phyloP scores from a whole-genome alignment of 2,113 vertebrate genomes.

The Pedionomus torquatus region DNA sequence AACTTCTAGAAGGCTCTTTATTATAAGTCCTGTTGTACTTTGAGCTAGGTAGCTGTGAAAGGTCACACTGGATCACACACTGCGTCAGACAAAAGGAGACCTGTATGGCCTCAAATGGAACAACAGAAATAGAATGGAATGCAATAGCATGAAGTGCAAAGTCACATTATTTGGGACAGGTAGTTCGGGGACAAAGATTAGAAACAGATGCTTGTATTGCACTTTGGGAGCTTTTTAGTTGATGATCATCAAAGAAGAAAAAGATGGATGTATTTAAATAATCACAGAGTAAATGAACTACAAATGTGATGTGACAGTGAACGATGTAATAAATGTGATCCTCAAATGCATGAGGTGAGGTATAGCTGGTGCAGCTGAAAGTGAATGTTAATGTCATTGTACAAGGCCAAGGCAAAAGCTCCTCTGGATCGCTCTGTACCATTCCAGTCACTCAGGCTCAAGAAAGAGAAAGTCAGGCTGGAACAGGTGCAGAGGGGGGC shows the following conservation, averaged over 20 bases:
- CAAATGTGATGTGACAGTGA: not conserved
- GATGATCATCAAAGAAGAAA: not conserved
- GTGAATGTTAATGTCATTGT: not conserved
- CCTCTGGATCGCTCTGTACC: not conserved
- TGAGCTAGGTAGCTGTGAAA: not conserved
- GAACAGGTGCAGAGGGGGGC: conserved; percentile 15
- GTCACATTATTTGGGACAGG: not conserved
- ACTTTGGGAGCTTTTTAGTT: not conserved
- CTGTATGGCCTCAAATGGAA: not conserved
- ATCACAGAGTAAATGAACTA: not conserved
- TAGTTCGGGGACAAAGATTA: not conserved
- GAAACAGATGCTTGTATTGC: not conserved
- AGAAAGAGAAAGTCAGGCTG: not conserved
- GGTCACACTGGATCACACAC: not conserved
- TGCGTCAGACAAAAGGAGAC: not conserved
- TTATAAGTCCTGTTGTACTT: not conserved
- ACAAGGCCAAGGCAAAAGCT: not conserved
- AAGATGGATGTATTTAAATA: not conserved
- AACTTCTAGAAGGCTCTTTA: not conserved
- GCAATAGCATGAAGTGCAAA: not conserved
- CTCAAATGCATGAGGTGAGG: not conserved
- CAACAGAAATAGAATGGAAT: not conserved
- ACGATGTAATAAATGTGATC: not conserved
- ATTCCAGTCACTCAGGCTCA: not conserved
- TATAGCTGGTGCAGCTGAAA: not conserved